A percentile compares a stretch with the other conserved stretches of the same genome.
Evolutionary conservation across 2,888 invertebrate genomes (phyloP).

Genomic region (Scelioninae gen. 2): DNA sequence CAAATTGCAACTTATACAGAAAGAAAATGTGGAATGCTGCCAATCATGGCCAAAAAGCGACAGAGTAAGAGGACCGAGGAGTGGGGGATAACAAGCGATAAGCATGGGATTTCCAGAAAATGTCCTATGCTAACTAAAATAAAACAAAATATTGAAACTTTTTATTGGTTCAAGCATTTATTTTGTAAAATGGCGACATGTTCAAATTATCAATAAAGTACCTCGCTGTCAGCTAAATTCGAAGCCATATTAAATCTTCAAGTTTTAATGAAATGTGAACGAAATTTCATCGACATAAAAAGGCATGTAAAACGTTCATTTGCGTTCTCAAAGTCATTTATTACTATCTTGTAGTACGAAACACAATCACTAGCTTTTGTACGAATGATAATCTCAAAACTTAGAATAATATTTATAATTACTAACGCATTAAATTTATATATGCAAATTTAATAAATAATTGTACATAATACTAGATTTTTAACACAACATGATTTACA

Average conservation of each 20-base stretch:
- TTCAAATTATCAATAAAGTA: conserved; percentile 3
- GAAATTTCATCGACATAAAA: conserved; percentile 26
- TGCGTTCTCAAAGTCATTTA: conserved; percentile 18
- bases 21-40: conserved; percentile 5
- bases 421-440: too few relatives aligned
- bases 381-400: too few relatives aligned
- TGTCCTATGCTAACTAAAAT: background rate
- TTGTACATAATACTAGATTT: too few relatives aligned
- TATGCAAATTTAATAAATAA: too few relatives aligned
- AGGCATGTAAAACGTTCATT: conserved; percentile 3
- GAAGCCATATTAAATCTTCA: conserved; percentile 33
- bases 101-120: conserved; percentile 32
- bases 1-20: background rate
- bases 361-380: too few relatives aligned
- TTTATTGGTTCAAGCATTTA: conserved; percentile 1
- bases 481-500: too few relatives aligned
- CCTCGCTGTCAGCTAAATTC: conserved; percentile 32
- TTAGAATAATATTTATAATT: too few relatives aligned
- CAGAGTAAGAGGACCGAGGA: conserved; percentile 1
- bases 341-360: too few relatives aligned
- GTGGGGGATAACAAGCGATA: conserved; percentile 21
- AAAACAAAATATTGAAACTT: conserved; percentile 6
- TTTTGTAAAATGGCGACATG: background rate
- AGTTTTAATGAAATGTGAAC: background rate
- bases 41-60: conserved; percentile 1